These are phyloP conservation scores for Sepioteuthis lessoniana DNA, from an alignment of 2,888 invertebrate genomes.

Conservation along the genomic window DNA sequence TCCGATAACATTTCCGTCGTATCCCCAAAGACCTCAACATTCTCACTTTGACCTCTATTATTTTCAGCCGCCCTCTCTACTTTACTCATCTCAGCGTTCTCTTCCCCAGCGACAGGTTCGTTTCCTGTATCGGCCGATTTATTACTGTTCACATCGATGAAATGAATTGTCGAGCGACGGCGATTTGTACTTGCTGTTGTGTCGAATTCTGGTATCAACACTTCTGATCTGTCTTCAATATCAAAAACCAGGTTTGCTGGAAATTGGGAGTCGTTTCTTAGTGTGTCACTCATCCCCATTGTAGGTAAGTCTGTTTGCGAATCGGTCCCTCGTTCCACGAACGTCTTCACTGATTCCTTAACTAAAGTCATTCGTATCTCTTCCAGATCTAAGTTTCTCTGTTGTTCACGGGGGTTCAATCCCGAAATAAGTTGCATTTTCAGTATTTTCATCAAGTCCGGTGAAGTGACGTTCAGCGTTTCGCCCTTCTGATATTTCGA, in stretches of 20 bases:
- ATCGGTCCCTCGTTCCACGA: not conserved
- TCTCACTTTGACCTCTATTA: too few species aligned
- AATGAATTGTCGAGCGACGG: too few species aligned
- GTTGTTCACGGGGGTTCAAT: not conserved
- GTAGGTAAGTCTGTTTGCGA: not conserved
- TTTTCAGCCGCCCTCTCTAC: too few species aligned
- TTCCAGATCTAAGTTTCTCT: not conserved
- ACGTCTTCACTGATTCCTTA: not conserved
- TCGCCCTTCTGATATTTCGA: not conserved
- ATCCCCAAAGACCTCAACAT: not conserved
- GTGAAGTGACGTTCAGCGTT: not conserved
- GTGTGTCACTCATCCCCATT: not conserved
- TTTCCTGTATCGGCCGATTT: too few species aligned
- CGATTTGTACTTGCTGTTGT: not conserved
- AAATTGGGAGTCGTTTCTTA: too few species aligned
- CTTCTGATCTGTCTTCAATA: not conserved
- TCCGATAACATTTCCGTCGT: not conserved
- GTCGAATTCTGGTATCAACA: not conserved
- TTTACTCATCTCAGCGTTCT: too few species aligned
- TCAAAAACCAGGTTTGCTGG: too few species aligned
- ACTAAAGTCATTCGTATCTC: not conserved
- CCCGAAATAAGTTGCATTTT: not conserved
- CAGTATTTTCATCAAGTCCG: not conserved
- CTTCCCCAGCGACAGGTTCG: too few species aligned
- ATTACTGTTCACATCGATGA: too few species aligned